A percentile compares a stretch with the other conserved stretches of the same genome.
Conservation (phyloP, 64 coral and sea anemone genomes). For the Exaiptasia diaphana region DNA sequence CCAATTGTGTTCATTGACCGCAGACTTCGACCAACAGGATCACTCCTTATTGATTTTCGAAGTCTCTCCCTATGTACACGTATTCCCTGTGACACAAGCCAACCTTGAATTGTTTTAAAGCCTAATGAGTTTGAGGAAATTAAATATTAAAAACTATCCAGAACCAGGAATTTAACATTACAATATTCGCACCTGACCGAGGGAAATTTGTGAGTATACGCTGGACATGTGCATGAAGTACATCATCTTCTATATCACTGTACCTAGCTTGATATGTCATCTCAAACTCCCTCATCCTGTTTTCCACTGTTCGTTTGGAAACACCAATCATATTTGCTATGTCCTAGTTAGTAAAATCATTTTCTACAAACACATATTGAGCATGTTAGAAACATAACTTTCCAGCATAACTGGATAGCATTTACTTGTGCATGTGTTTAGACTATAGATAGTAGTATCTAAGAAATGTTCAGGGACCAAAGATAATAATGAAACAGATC, state of each 20-base stretch:
- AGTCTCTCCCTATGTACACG: slow-evolving; percentile 27
- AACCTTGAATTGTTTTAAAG: too few relatives aligned
- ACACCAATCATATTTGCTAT: slow-evolving; percentile 37
- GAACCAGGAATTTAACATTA: slow-evolving; percentile 21
- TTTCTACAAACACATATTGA: too few relatives aligned
- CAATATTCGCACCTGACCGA: too few relatives aligned
- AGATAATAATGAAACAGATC: too few relatives aligned
- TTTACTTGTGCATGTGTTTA: too few relatives aligned
- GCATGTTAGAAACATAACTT: too few relatives aligned
- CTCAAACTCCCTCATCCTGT: slow-evolving; percentile 39
- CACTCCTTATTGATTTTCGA: slow-evolving; percentile 31
- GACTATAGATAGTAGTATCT: too few relatives aligned
- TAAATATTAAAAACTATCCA: slow-evolving; percentile 37
- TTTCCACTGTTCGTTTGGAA: slow-evolving; percentile 9
- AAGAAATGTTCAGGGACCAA: too few relatives aligned
- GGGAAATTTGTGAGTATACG: not conserved
- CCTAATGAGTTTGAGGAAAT: too few relatives aligned
- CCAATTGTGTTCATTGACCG: slow-evolving; percentile 38
- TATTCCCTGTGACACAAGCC: slow-evolving; percentile 25
- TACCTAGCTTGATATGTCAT: slow-evolving; percentile 35
- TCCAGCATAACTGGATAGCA: too few relatives aligned
- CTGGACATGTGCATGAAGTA: slow-evolving; percentile 18
- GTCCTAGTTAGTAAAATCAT: too few relatives aligned
- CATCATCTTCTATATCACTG: slow-evolving; percentile 32
- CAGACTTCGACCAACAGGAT: slow-evolving; percentile 24